These are phyloP conservation scores for Clitarchus hookeri DNA, from an alignment of 2,888 invertebrate species.

Conservation along the genomic window DNA sequence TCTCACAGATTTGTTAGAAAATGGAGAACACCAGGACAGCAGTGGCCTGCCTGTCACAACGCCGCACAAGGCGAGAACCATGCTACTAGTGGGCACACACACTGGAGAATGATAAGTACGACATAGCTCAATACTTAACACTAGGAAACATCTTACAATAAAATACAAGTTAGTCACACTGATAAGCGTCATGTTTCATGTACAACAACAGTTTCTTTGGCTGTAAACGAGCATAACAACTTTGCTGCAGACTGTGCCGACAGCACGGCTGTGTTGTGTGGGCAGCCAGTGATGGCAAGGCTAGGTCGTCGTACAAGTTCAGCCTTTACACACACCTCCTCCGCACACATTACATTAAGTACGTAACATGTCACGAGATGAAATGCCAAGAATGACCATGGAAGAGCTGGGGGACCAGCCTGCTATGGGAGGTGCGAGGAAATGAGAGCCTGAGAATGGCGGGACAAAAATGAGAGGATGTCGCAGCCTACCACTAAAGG, in stretches of 20 bases:
- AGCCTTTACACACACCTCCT: too few relatives aligned
- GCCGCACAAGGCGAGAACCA: not conserved
- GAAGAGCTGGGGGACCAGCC: too few relatives aligned
- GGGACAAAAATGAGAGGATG: too few relatives aligned
- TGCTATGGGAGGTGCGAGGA: too few relatives aligned
- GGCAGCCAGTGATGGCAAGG: not conserved
- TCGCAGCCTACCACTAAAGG: too few relatives aligned
- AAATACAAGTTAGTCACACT: constrained; percentile 22
- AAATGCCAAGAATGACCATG: too few relatives aligned
- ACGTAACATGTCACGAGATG: too few relatives aligned
- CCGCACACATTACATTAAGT: too few relatives aligned
- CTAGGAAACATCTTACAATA: constrained; percentile 20
- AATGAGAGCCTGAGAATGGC: too few relatives aligned
- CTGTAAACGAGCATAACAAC: not conserved
- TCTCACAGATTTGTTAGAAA: too few relatives aligned
- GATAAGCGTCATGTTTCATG: constrained; percentile 42
- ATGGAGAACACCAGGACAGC: too few relatives aligned
- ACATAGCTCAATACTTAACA: not conserved
- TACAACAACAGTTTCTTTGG: constrained; percentile 33
- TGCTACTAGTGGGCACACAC: not conserved
- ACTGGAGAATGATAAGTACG: not conserved
- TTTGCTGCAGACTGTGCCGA: not conserved
- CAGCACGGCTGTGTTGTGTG: not conserved
- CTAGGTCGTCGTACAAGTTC: too few relatives aligned
- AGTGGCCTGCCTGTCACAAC: not conserved